Conservation (phyloP, 2,888 invertebrate species). For the Scrobipalpa costella region DNA sequence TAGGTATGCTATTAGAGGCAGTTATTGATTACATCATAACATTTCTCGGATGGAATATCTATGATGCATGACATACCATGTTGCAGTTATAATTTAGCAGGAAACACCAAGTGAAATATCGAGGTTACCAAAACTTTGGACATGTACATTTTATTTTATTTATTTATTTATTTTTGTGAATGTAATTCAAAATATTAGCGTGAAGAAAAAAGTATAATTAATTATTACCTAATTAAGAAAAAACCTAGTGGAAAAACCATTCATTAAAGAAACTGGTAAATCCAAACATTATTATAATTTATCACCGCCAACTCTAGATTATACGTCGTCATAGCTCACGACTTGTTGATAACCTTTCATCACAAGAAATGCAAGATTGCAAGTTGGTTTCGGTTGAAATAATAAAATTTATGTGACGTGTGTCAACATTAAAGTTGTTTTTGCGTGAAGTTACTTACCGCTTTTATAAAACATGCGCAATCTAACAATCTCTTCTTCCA, state of each 20-base stretch:
- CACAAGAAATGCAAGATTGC: not conserved
- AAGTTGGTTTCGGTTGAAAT: not conserved
- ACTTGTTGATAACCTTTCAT: slow-evolving; percentile 12
- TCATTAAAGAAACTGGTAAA: not conserved
- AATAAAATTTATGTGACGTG: not conserved
- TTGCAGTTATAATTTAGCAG: too few species aligned
- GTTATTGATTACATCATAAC: too few species aligned
- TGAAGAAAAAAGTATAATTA: too few species aligned
- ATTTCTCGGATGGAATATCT: too few species aligned
- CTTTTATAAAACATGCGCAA: not conserved
- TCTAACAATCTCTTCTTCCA: not conserved
- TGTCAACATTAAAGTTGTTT: not conserved
- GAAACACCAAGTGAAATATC: not conserved
- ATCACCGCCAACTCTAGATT: not conserved
- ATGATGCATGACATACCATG: too few species aligned
- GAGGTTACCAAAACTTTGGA: too few species aligned
- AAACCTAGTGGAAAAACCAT: too few species aligned
- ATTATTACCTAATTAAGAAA: too few species aligned
- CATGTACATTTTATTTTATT: too few species aligned
- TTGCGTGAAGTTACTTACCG: not conserved
- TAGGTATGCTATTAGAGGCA: too few species aligned
- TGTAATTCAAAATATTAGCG: too few species aligned
- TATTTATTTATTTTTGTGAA: too few species aligned
- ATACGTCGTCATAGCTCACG: not conserved
- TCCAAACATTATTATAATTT: not conserved